phyloP scores from a whole-genome alignment of 1,140 invertebrate species.

The Maconellicoccus hirsutus region DNA sequence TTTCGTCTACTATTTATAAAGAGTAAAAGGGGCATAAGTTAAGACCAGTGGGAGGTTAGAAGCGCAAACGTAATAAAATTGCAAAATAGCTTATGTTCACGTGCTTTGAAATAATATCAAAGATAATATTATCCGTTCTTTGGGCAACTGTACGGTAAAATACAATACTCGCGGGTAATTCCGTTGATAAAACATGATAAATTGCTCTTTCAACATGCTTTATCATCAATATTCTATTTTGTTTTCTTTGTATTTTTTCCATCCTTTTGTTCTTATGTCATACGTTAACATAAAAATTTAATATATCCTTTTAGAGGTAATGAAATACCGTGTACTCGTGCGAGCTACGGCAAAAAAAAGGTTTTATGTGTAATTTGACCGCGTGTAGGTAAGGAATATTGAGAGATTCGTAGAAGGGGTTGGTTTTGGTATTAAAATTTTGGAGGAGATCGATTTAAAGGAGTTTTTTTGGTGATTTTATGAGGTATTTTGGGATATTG shows the following conservation, averaged over 20 bases:
- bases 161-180: conserved; percentile 21
- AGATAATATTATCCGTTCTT: conserved; percentile 7
- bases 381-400: too few relatives aligned
- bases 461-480: too few relatives aligned
- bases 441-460: too few relatives aligned
- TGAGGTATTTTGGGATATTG: too few relatives aligned
- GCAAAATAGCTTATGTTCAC: conserved; percentile 22
- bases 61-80: conserved; percentile 21
- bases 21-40: conserved; percentile 21
- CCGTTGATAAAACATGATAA: conserved; percentile 17
- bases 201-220: conserved; percentile 20
- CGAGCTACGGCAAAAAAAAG: too few relatives aligned
- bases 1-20: background rate
- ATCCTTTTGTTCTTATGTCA: background rate
- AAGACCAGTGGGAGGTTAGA: conserved; percentile 18
- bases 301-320: background rate
- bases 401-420: too few relatives aligned
- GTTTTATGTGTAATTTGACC: too few relatives aligned
- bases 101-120: conserved; percentile 20
- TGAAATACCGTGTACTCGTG: too few relatives aligned
- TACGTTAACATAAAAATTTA: conserved; percentile 16
- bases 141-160: conserved; percentile 10
- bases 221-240: conserved; percentile 20
- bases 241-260: conserved; percentile 14
- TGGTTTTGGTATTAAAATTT: too few relatives aligned